Evolutionary conservation across 2,888 invertebrate species (phyloP).

Genomic region (Eremobia ochroleuca): DNA sequence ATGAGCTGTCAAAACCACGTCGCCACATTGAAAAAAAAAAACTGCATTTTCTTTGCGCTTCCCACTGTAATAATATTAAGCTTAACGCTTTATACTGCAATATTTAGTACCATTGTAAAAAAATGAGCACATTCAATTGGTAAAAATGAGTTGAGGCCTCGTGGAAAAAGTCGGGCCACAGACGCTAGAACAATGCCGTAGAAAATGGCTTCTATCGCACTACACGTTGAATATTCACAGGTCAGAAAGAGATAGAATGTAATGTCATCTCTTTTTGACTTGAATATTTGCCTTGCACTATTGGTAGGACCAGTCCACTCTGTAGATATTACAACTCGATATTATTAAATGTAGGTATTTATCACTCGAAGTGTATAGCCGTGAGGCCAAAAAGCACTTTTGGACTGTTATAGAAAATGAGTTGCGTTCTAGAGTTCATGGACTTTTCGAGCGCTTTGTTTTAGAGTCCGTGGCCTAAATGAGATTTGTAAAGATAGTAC

Average conservation of each 20-base stretch:
- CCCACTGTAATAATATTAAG: slow-evolving; percentile 45
- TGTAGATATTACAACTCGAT: slow-evolving; percentile 62
- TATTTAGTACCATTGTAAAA: slow-evolving; percentile 41
- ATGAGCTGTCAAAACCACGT: slow-evolving; percentile 39
- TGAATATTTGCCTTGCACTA: slow-evolving; percentile 22
- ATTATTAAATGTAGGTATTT: slow-evolving; percentile 62
- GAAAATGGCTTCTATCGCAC: slow-evolving; percentile 23
- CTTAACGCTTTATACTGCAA: slow-evolving; percentile 47
- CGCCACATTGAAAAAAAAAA: slow-evolving; percentile 54
- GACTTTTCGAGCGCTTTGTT: slow-evolving; percentile 23
- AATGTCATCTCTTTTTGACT: slow-evolving; percentile 18
- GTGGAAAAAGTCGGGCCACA: slow-evolving; percentile 31
- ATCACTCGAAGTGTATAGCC: slow-evolving; percentile 65
- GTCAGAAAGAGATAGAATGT: slow-evolving; percentile 23
- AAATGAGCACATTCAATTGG: slow-evolving; percentile 41
- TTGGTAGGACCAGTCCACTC: slow-evolving; percentile 54
- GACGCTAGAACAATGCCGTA: slow-evolving; percentile 28
- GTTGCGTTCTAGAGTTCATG: slow-evolving; percentile 29
- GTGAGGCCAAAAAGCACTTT: slow-evolving; percentile 52
- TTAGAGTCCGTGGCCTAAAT: slow-evolving; percentile 37
- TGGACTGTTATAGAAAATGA: slow-evolving; percentile 23
- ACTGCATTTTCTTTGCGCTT: slow-evolving; percentile 47
- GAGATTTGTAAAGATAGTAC: slow-evolving; percentile 65
- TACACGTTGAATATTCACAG: slow-evolving; percentile 12
- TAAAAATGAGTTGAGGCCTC: slow-evolving; percentile 13